Evolutionary conservation across 2,797 vertebrate species (phyloP).

Genomic region (Rhynchonycteris naso): DNA sequence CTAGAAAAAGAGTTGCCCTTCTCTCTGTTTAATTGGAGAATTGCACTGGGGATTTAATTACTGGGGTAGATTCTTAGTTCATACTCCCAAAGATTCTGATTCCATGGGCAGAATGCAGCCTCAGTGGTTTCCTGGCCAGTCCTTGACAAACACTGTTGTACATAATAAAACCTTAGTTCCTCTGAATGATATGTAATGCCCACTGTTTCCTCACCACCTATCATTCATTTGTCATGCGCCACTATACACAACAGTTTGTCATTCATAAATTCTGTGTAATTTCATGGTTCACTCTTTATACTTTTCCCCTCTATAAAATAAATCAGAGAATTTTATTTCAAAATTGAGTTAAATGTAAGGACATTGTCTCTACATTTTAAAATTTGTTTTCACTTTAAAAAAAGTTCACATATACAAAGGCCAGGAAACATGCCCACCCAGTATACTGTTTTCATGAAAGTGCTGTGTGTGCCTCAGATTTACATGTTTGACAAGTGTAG

Average conservation of each 20-base stretch:
- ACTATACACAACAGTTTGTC: not conserved
- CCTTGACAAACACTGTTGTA: not conserved
- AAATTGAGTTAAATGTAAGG: not conserved
- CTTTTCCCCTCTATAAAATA: not conserved
- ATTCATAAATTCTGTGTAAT: not conserved
- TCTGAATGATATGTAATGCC: not conserved
- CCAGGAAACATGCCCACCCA: accelerated
- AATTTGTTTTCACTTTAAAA: not conserved
- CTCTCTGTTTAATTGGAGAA: not conserved
- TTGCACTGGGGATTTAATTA: not conserved
- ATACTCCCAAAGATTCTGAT: not conserved
- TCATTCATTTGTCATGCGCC: not conserved
- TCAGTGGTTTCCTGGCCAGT: not conserved
- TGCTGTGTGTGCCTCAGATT: not conserved
- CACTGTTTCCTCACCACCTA: not conserved
- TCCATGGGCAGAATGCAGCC: accelerated
- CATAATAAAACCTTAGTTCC: not conserved
- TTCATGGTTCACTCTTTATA: not conserved
- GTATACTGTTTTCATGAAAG: not conserved
- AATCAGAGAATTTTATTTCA: not conserved
- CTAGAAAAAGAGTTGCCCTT: not conserved
- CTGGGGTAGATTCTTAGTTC: not conserved
- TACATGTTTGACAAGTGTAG: not conserved
- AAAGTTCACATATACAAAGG: not conserved
- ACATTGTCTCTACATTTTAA: not conserved